phyloP scores from a whole-genome alignment of 2,888 invertebrate genomes.

The Cryptocheilus praepositus region DNA sequence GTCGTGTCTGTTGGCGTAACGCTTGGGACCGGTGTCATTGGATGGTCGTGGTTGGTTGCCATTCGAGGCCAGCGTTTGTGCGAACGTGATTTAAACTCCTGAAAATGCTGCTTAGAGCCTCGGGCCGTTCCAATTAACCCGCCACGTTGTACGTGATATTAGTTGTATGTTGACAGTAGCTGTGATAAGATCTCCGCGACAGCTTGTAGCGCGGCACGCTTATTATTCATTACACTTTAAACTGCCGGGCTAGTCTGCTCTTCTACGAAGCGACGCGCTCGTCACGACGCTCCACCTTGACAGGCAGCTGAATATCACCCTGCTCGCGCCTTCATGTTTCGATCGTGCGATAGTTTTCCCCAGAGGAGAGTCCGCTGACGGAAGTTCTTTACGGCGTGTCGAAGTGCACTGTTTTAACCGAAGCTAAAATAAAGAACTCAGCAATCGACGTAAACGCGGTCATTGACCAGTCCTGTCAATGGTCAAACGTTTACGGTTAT shows the following conservation, averaged over 20 bases:
- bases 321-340: no score
- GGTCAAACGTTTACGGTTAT: no score
- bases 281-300: no score
- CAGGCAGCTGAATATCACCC: no score
- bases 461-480: no score
- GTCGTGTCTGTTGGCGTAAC: no score
- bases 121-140: constrained; percentile 67
- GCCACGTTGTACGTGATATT: constrained; percentile 71
- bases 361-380: no score
- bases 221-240: constrained; percentile 70
- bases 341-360: no score
- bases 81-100: constrained; percentile 62
- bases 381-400: no score
- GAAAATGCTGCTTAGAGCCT: constrained; percentile 59
- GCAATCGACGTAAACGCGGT: no score
- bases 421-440: no score
- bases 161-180: constrained; percentile 72
- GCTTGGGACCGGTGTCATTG: constrained; percentile 12
- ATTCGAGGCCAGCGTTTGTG: constrained; percentile 29
- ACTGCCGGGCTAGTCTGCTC: constrained; percentile 21
- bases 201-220: constrained; percentile 58
- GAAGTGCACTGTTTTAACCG: no score
- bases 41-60: constrained; percentile 29
- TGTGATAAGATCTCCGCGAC: constrained; percentile 68
- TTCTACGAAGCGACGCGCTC: not conserved